phyloP scores from a whole-genome alignment of 2,888 invertebrate genomes.

The Drosophila macrothrix region DNA sequence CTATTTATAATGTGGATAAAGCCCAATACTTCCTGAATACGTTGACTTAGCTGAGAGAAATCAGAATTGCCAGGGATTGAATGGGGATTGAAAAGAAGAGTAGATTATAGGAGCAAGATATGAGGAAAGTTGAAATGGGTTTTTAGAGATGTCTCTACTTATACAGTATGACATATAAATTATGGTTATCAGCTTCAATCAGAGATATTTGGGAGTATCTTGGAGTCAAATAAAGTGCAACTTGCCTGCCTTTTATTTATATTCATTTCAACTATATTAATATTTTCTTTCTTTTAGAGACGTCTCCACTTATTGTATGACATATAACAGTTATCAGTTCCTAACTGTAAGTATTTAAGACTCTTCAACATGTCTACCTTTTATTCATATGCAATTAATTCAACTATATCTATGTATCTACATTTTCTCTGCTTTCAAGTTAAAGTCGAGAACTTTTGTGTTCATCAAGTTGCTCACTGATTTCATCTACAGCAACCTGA shows the following conservation, averaged over 20 bases:
- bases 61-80: conserved; percentile 42
- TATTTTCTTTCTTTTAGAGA: background rate
- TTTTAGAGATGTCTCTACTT: background rate
- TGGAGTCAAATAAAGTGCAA: background rate
- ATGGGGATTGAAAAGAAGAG: background rate
- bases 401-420: background rate
- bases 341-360: background rate
- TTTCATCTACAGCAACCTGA: conserved; percentile 9
- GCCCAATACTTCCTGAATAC: conserved; percentile 37
- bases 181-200: background rate
- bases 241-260: background rate
- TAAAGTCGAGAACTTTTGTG: background rate
- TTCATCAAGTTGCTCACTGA: background rate
- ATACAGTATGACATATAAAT: background rate
- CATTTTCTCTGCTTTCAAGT: background rate
- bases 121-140: background rate
- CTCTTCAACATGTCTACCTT: background rate
- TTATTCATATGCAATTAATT: background rate
- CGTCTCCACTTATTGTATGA: background rate
- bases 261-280: background rate
- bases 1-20: background rate
- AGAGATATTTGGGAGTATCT: background rate
- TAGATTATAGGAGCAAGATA: background rate
- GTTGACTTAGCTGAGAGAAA: background rate
- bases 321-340: background rate